Conservation (phyloP, 2,113 vertebrate species). For the Lipophrys pholis region DNA sequence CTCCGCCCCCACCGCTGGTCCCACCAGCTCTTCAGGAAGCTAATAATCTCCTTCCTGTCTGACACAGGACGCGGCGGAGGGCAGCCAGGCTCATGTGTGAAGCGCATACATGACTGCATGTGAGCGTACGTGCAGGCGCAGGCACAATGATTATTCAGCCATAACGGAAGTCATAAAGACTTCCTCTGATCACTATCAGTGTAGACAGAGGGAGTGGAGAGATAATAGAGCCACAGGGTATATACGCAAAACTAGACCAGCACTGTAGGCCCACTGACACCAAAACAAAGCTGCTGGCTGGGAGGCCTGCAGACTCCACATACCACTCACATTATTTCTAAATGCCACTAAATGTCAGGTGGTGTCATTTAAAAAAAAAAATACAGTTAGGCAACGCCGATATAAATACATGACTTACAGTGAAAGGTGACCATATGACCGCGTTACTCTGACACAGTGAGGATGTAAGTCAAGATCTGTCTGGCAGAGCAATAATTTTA, state of each 20-base stretch:
- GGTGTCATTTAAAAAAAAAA: conserved; percentile 22
- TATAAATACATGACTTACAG: conserved; percentile 25
- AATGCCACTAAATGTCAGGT: conserved; percentile 53
- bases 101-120: conserved; percentile 1
- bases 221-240: conserved; percentile 51
- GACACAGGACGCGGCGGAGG: conserved; percentile 42
- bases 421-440: not conserved
- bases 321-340: conserved; percentile 40
- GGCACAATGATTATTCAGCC: conserved; percentile 69
- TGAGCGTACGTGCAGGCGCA: conserved; percentile 33
- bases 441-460: not conserved
- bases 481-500: not conserved
- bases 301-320: conserved; percentile 30
- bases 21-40: conserved; percentile 68
- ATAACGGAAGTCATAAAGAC: conserved; percentile 77
- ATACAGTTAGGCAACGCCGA: not conserved
- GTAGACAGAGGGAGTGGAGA: conserved; percentile 57
- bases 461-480: not conserved
- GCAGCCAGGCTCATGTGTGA: conserved; percentile 5
- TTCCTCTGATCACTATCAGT: conserved; percentile 71
- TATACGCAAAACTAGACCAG: conserved; percentile 41
- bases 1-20: conserved; percentile 33
- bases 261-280: conserved; percentile 34
- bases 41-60: conserved; percentile 77
- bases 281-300: conserved; percentile 39